Percentiles rank a stretch among this genome's conserved stretches.
phyloP scores from a whole-genome alignment of 2,113 vertebrate species.

The Zosterops hypoxanthus region DNA sequence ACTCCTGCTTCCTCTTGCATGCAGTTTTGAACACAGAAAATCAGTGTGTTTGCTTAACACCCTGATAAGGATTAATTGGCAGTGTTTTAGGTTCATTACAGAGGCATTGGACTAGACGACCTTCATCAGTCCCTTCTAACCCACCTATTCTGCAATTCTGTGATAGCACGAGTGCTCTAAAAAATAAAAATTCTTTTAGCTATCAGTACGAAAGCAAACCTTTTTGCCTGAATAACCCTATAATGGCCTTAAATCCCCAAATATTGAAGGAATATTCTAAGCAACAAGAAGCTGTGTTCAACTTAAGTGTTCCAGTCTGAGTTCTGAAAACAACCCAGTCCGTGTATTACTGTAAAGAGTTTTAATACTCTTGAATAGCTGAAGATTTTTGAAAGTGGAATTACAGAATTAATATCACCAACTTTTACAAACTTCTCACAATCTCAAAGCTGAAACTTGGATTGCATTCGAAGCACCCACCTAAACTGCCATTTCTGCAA shows the following conservation, averaged over 20 bases:
- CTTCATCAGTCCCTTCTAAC: not conserved
- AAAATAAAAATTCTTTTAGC: not conserved
- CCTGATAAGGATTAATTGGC: not conserved
- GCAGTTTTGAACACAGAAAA: not conserved
- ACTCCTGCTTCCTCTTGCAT: not conserved
- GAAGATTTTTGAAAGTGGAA: not conserved
- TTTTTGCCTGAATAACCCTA: not conserved
- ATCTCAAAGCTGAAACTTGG: not conserved
- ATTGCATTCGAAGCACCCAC: not conserved
- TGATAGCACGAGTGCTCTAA: not conserved
- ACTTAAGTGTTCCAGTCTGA: not conserved
- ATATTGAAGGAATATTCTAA: not conserved
- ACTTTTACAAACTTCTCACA: not conserved
- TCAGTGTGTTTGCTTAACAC: not conserved
- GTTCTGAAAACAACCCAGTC: not conserved
- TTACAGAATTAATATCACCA: not conserved
- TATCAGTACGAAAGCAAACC: not conserved
- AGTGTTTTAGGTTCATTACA: not conserved
- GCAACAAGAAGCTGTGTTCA: not conserved
- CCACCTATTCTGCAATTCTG: not conserved
- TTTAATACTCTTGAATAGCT: not conserved
- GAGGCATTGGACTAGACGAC: not conserved
- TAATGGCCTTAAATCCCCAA: not conserved
- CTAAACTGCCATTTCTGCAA: not conserved
- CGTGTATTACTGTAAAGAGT: fast-evolving